Base-by-base conservation (phyloP, 2,113 vertebrate species). In the Mesoclemmys tuberculata region DNA sequence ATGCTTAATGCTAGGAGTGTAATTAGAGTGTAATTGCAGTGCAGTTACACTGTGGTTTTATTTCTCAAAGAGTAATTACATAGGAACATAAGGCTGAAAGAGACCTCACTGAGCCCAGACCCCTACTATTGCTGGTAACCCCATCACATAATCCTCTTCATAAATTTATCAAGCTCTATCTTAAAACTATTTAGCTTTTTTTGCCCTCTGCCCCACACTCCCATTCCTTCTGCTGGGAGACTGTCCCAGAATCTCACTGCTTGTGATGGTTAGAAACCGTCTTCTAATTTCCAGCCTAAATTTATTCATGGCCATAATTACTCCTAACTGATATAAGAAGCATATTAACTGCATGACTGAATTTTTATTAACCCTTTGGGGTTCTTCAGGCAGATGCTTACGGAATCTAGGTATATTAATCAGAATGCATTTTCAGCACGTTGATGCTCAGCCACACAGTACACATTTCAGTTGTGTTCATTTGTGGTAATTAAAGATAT, bases 11-110 rank as follows among this genome's bases (percentile, higher is more conserved):
- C 94, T n/a, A 94, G 88, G 84, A 48, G 87, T 75, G 93, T 94
- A 97, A 97, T 96, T 97, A 95, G 96, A 93, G 94, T 29, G 58
- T 95, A 97, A 94, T 97, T 96, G 97, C 88, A 64, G 92, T 29
- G 58, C 94, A 96, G 93, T 97, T 96, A 97, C 91, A 75, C 26
- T 13, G 74, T 26, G 52, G 75, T 5, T 94, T 90, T 93, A 89
- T 84, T 54, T 1, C 88, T 94, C 89, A 79, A 93, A 96, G 94
- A 92, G 89, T 96, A 96, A 71, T 38, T 71, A 38, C 64, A 71
- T 71, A 22, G n/a, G 64, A 71, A 71, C 35, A 71, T 38, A 71
- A 71, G 64, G 5, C 18, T 38, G n/a, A 71, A 38, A 71, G 64
- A 21, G 19, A 71, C 19, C 35, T 68, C 61, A n/a, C 61, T 68